Base-by-base conservation (phyloP, 2,888 invertebrate genomes). In the Cepaea hortensis region DNA sequence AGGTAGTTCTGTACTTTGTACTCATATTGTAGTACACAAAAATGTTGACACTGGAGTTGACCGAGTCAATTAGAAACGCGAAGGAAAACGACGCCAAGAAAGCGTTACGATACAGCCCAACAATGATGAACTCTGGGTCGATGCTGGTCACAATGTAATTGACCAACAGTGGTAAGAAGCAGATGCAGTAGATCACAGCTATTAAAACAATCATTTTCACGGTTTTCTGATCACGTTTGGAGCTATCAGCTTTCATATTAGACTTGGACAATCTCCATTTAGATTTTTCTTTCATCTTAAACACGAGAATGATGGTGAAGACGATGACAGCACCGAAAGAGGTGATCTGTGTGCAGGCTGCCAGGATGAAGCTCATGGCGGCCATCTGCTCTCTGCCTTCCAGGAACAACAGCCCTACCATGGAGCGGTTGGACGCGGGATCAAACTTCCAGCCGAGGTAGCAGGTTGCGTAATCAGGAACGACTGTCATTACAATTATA, bases 271-370 rank as follows among this genome's bases (percentile, higher is more conserved):
- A 9, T 18, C 82, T 48, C 82, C 82, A 82, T 70, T 82, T 70
- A 9, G 82, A 35, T 46, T 82, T 48, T 70, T 82, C 70, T 72
- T 72, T 70, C 62, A 82, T 70, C 9, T 70, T 82, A 23, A 82
- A 5, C 1, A 82, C 82, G 6, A 82, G 72, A 70, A 82, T 50
- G 70, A 50, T n/a, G 3, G 82, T 82, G 15, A 72, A 82, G 18
- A 82, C 18, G n/a, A 82, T 72, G 35, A 82, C 82, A 18, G 72
- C 82, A 3, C n/a, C 35, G 23, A 82, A 82, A 6, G 82, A 70
- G 23, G n/a, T 72, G n/a, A 82, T 82, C 18, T 80, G 80, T 1
- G 80, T 80, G n/a, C 23, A 62, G 6, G 80, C 80, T 11, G 82
- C 70, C 15, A 82, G 72, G 9, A n/a, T 23, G n/a, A 82, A 72